phyloP scores from a whole-genome alignment of 1,140 invertebrate genomes.

The Orchestia grillus region DNA sequence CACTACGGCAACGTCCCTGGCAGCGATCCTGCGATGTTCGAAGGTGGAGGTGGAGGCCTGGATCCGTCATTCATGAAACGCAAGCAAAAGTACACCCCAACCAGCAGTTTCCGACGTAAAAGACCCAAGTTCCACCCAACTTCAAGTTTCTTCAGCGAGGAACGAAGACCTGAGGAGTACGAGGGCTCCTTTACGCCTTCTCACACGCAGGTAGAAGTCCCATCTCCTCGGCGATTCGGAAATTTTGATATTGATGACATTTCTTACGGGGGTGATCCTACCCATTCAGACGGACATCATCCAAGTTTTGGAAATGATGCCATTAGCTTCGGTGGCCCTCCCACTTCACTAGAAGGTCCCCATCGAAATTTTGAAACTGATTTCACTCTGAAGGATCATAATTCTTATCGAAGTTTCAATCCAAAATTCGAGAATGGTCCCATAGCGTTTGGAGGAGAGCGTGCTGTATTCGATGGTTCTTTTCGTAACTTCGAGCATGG shows the following conservation, averaged over 20 bases:
- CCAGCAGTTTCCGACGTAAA: not conserved
- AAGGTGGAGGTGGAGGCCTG: conserved; percentile 18
- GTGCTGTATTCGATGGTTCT: not conserved
- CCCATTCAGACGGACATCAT: not conserved
- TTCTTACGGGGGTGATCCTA: not conserved
- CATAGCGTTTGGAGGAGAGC: not conserved
- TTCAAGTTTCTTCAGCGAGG: not conserved
- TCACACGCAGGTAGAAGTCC: not conserved
- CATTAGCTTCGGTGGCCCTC: not conserved
- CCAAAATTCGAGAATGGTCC: not conserved
- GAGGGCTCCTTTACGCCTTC: not conserved
- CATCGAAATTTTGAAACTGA: not conserved
- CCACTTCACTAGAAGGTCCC: not conserved
- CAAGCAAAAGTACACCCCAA: not conserved
- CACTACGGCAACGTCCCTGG: not conserved
- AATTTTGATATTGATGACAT: not conserved
- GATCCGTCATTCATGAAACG: conserved; percentile 3
- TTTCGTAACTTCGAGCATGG: not conserved
- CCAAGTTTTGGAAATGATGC: not conserved
- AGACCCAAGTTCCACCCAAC: not conserved
- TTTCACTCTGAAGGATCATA: not conserved
- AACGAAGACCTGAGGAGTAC: not conserved
- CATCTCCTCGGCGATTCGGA: not conserved
- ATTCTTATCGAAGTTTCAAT: not conserved
- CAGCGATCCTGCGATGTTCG: not conserved